Conservation (phyloP, 2,113 vertebrate genomes). For the Phoenicopterus ruber region DNA sequence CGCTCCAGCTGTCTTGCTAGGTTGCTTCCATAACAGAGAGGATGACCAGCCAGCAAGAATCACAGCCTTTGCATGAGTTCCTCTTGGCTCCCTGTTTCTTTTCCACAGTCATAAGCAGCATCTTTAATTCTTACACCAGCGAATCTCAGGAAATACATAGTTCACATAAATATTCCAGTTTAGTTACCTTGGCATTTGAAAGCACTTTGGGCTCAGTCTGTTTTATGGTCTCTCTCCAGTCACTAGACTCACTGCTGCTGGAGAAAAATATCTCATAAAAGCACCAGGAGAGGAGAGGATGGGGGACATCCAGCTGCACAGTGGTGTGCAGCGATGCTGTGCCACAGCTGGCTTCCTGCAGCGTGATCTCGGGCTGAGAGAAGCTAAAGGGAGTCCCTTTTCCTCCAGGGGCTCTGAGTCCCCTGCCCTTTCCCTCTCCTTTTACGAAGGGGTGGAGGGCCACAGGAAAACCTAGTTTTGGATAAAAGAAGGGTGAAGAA, state of each 20-base stretch:
- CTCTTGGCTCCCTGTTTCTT: background rate
- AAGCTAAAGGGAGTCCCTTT: background rate
- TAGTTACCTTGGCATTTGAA: background rate
- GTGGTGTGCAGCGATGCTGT: accelerated
- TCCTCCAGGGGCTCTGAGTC: background rate
- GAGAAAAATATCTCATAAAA: background rate
- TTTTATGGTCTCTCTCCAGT: background rate
- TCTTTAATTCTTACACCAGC: background rate
- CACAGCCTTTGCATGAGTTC: background rate
- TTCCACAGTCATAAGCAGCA: background rate
- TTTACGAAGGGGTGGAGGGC: background rate
- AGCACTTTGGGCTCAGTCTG: background rate
- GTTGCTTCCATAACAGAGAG: background rate
- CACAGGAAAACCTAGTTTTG: background rate
- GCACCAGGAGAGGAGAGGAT: background rate
- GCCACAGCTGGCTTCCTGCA: background rate
- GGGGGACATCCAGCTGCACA: too few relatives aligned
- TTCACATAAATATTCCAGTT: background rate
- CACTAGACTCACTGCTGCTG: background rate
- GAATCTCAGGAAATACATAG: background rate
- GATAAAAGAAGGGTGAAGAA: background rate
- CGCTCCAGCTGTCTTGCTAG: background rate
- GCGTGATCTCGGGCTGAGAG: background rate
- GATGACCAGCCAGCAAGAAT: background rate
- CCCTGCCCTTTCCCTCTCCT: background rate